These are phyloP conservation scores for Diplazon laetatorius DNA, from an alignment of 2,888 invertebrate genomes.

Conservation along the genomic window DNA sequence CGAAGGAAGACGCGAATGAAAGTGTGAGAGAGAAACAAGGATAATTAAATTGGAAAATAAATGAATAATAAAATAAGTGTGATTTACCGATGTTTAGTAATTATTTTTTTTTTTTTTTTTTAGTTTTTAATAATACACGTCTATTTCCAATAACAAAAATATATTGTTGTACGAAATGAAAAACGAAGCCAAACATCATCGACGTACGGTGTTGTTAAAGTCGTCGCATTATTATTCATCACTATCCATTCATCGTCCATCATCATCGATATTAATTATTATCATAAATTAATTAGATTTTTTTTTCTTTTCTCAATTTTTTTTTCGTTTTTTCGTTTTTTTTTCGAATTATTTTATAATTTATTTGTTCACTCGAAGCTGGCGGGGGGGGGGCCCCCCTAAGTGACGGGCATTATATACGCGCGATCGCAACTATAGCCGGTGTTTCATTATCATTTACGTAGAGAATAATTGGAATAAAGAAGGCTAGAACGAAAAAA, in stretches of 20 bases:
- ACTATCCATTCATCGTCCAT: too few relatives aligned
- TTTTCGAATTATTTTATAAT: constrained; percentile 7
- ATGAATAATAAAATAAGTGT: constrained; percentile 6
- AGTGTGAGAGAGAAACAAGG: too few relatives aligned
- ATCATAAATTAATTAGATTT: neutral
- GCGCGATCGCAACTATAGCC: constrained; percentile 42
- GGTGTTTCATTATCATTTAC: constrained; percentile 40
- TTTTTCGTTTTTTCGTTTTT: constrained; percentile 18
- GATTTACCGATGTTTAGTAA: constrained; percentile 32
- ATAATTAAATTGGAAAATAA: too few relatives aligned
- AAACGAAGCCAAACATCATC: constrained; percentile 73
- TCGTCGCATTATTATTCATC: constrained; percentile 56
- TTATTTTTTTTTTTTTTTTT: too few relatives aligned
- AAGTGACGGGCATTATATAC: constrained; percentile 36
- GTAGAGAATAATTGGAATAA: constrained; percentile 44
- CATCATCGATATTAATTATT: neutral
- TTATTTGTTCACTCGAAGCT: constrained; percentile 34
- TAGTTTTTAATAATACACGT: constrained; percentile 71
- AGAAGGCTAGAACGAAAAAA: constrained; percentile 56
- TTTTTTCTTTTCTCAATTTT: neutral
- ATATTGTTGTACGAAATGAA: constrained; percentile 77
- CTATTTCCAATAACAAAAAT: constrained; percentile 78
- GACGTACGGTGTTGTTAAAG: constrained; percentile 52
- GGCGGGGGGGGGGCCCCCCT: too few relatives aligned
- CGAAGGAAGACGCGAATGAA: too few relatives aligned